phyloP scores from a whole-genome alignment of 2,888 invertebrate genomes.

The Drosophila atripex region DNA sequence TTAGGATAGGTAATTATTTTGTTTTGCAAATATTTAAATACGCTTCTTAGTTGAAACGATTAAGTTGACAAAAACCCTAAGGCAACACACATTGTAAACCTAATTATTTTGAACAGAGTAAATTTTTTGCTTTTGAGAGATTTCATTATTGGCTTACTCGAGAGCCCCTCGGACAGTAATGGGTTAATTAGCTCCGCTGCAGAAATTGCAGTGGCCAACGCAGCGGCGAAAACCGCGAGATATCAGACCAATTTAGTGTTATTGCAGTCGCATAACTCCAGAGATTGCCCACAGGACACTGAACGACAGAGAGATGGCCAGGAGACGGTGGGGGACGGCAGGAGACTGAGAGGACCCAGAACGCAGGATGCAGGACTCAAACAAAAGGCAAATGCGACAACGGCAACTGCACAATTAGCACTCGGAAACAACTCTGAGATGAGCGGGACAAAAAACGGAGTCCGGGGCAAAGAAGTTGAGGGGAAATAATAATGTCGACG shows the following conservation, averaged over 20 bases:
- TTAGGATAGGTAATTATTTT: not conserved
- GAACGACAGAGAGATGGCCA: constrained; percentile 24
- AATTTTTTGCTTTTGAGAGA: not conserved
- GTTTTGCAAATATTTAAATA: not conserved
- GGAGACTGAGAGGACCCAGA: constrained; percentile 12
- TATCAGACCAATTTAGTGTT: constrained; percentile 79
- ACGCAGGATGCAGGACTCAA: constrained; percentile 42
- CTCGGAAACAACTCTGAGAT: constrained; percentile 57
- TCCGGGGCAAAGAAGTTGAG: constrained; percentile 30
- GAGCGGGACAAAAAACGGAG: constrained; percentile 28
- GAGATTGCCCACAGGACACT: constrained; percentile 67
- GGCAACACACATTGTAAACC: not conserved
- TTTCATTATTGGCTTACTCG: constrained; percentile 12
- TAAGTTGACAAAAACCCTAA: not conserved
- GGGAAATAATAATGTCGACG: constrained; percentile 73
- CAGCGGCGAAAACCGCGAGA: constrained; percentile 68
- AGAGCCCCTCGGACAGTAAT: constrained; percentile 22
- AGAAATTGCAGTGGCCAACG: constrained; percentile 44
- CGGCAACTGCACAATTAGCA: constrained; percentile 73
- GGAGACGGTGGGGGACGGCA: constrained; percentile 5
- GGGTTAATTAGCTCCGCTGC: constrained; percentile 55
- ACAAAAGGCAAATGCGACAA: constrained; percentile 46
- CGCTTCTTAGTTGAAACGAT: too few species aligned
- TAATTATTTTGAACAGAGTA: not conserved
- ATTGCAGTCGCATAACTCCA: constrained; percentile 77